A percentile compares a stretch with the other conserved stretches of the same genome.
phyloP scores from a whole-genome alignment of 2,113 vertebrate species.

The Pseudorectes ferrugineus region DNA sequence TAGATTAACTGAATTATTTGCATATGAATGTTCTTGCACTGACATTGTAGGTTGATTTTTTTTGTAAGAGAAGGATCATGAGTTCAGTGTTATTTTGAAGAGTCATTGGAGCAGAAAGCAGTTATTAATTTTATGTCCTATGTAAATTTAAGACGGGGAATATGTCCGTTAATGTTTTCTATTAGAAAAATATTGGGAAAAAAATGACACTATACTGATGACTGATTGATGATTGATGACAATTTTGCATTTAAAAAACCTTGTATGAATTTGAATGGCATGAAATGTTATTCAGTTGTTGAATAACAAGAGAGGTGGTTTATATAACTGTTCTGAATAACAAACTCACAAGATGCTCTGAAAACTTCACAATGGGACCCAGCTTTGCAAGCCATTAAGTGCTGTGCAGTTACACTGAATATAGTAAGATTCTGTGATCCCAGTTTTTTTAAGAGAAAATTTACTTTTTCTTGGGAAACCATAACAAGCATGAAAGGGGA shows the following conservation, averaged over 20 bases:
- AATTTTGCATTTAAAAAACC: slow-evolving; percentile 18
- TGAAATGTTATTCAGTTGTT: neutral
- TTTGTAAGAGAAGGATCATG: neutral
- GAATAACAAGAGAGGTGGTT: neutral
- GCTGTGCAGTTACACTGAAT: neutral
- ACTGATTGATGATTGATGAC: neutral
- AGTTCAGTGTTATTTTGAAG: slow-evolving; percentile 11
- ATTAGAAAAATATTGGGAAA: neutral
- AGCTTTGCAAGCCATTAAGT: neutral
- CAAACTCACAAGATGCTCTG: neutral
- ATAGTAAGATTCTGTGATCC: neutral
- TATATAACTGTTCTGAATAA: neutral
- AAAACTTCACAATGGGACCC: neutral
- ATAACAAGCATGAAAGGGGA: neutral
- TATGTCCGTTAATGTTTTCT: neutral
- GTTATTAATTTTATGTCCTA: neutral
- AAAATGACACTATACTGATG: neutral
- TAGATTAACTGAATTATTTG: slow-evolving; percentile 3
- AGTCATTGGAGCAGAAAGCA: neutral
- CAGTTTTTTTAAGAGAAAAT: neutral
- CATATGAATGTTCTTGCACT: neutral
- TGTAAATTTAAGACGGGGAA: neutral
- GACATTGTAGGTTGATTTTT: neutral
- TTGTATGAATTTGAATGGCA: neutral
- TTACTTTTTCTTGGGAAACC: neutral